Base-by-base conservation (phyloP, 1,140 invertebrate species). In the Galleria mellonella region DNA sequence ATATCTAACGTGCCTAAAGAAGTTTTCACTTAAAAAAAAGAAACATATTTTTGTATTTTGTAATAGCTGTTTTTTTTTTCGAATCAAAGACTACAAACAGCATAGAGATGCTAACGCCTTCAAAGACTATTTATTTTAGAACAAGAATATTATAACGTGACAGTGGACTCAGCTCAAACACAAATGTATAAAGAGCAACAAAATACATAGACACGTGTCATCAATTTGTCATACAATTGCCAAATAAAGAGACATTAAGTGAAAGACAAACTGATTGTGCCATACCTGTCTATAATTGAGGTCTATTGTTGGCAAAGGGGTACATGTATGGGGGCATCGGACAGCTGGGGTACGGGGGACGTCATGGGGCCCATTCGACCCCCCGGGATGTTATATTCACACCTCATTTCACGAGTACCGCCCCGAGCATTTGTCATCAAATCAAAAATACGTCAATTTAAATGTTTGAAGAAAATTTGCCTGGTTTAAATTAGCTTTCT, bases 311-410 rank as follows among this genome's bases (percentile, higher is more conserved):
- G 14, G 9, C 30, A 37, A 37, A 17, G 35, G 64, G 35, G 35
- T 37, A 37, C 62, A 66, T 64, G 71, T 69, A 54, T 33, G 42
- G 51, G 53, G 50, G 32, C n/a, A 46, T 35, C 36, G 55, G 54
- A 51, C 69, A 71, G 69, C 68, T 75, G 73, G 64, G 49, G 31
- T 29, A 55, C 15, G 32, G 27, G 11, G 32, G 27, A n/a, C 54
- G 70, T 64, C 64, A 47, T 45, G 59, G 54, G 67, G 60, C 46
- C 45, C 39, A 17, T 41, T 32, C 43, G 46, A 57, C 52, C 78
- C 79, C 76, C 61, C 55, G 29, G 74, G 76, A 71, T 47, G 55
- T 76, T 77, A 83, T 82, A 83, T 83, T 83, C 79, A 83, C 79
- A 83, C 76, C 75, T 81, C 79, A 79, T 79, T 83, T 77, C 65